Base-by-base conservation (phyloP, 2,113 vertebrate genomes). In the Polyodon spathula region DNA sequence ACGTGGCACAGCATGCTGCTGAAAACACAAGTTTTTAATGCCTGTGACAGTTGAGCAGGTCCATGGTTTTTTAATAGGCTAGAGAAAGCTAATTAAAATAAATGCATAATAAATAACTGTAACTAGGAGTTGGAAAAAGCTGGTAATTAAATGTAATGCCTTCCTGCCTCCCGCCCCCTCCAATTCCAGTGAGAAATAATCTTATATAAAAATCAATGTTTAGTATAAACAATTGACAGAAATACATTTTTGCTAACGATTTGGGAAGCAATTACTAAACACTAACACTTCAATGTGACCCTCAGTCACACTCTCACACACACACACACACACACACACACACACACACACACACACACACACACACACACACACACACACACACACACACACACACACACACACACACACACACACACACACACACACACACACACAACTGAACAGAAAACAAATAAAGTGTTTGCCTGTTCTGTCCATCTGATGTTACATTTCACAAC, bases 121-220 rank as follows among this genome's bases (percentile, higher is more conserved):
- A 43, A 43, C 6, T 6, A 43, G 9, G n/a, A n/a, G n/a, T n/a
- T n/a, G n/a, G n/a, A 50, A 12, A 50, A 50, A 54, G 16, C 7
- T 54, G n/a, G 38, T 60, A 50, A 60, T 60, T 60, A 60, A 50
- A 27, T 48, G 17, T 15, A 39, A 17, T 60, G 58, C 17, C 39
- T 59, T 43, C 9, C 17, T 37, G 27, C 6, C 42, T 12, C 17
- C 40, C 37, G n/a, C 15, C 2, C 27, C 42, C 58, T 46, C 6
- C n/a, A 60, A 48, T 14, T 60, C 16, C 58, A 44, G 6, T n/a
- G n/a, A 17, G 57, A 17, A 58, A 27, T 43, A 1, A 6, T 27
- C 42, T 41, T 17, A 44, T 6, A 58, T 42, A 14, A 43, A 10
- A 60, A 27, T 38, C 27, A n/a, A 12, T 48, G 10, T 50, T 60